A percentile compares a stretch with the other conserved stretches of the same genome.
phyloP scores from a whole-genome alignment of 2,888 invertebrate species.

The Aphrophora alni region DNA sequence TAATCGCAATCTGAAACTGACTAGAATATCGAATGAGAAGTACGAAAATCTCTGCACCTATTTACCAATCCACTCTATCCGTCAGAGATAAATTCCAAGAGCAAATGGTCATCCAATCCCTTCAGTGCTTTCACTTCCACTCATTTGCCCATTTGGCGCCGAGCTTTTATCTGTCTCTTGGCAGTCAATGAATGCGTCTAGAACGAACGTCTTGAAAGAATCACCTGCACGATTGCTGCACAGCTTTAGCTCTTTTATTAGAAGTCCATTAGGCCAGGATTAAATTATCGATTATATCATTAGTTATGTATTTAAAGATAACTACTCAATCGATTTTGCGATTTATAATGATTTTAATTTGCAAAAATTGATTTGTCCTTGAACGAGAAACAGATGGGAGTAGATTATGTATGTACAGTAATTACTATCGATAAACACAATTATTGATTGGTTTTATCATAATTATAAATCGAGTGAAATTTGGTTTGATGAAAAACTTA shows the following conservation, averaged over 20 bases:
- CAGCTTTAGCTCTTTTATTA: neutral
- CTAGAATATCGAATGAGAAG: neutral
- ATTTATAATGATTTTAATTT: too few species aligned
- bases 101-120: neutral
- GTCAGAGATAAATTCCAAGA: neutral
- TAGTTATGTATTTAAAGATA: neutral
- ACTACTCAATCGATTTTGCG: neutral
- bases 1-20: too few species aligned
- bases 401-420: too few species aligned
- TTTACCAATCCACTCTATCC: neutral
- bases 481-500: too few species aligned
- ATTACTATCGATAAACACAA: too few species aligned
- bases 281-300: neutral
- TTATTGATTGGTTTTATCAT: too few species aligned
- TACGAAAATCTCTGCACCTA: neutral
- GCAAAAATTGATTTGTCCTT: too few species aligned
- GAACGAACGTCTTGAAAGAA: too few species aligned
- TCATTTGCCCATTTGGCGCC: neutral
- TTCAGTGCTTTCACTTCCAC: neutral
- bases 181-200: too few species aligned
- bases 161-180: neutral
- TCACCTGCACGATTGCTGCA: neutral
- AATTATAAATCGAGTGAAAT: too few species aligned
- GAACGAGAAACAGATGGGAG: too few species aligned
- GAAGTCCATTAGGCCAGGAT: neutral